Conservation (phyloP, 2,113 vertebrate species). For the Salvelinus namaycush region DNA sequence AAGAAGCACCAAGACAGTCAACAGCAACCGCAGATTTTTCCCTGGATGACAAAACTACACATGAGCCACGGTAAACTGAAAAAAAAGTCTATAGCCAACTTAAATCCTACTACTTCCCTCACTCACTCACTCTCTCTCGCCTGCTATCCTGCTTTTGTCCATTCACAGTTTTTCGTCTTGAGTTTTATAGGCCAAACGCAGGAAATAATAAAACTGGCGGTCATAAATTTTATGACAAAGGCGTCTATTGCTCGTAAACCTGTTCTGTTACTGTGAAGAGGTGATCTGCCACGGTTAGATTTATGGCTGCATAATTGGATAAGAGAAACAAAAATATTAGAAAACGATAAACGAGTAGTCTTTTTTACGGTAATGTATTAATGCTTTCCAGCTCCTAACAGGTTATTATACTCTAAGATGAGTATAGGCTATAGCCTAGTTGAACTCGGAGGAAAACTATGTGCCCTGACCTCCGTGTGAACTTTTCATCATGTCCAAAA, state of each 20-base stretch:
- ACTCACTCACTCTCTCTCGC: slow-evolving; percentile 56
- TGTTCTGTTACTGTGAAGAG: slow-evolving; percentile 98
- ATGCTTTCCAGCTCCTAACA: slow-evolving; percentile 23
- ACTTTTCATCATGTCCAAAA: slow-evolving; percentile 61
- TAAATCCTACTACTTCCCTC: slow-evolving; percentile 50
- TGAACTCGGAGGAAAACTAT: slow-evolving; percentile 66
- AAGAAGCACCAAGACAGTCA: slow-evolving; percentile 66
- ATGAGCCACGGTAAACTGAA: slow-evolving; percentile 98
- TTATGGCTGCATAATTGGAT: slow-evolving; percentile 96
- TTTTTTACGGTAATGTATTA: slow-evolving; percentile 46
- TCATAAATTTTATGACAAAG: slow-evolving; percentile 99
- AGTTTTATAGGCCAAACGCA: slow-evolving; percentile 99
- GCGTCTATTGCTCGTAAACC: slow-evolving; percentile 99
- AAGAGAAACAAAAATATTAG: slow-evolving; percentile 90
- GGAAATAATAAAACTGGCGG: slow-evolving; percentile 99
- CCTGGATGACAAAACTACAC: slow-evolving; percentile 99
- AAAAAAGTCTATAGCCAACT: slow-evolving; percentile 67
- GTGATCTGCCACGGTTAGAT: slow-evolving; percentile 89
- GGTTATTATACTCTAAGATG: slow-evolving; percentile 15
- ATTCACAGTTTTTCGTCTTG: slow-evolving; percentile 79
- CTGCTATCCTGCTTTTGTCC: slow-evolving; percentile 64
- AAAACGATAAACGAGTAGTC: slow-evolving; percentile 65
- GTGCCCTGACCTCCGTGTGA: slow-evolving; percentile 71
- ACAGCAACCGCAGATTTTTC: slow-evolving; percentile 91
- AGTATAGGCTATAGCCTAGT: slow-evolving; percentile 59